Conservation (phyloP, 2,888 invertebrate species). For the Merodon equestris region DNA sequence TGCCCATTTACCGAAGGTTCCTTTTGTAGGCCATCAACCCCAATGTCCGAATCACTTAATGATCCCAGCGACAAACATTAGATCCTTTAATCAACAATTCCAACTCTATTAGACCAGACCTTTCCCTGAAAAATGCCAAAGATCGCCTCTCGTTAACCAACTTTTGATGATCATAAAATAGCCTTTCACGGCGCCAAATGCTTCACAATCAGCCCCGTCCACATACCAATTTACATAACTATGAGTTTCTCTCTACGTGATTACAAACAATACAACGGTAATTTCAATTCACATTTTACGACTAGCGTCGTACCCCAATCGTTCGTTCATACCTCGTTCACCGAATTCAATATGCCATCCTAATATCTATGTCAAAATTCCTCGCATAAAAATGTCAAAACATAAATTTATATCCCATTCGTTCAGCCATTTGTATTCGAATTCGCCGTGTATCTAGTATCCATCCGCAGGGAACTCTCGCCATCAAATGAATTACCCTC, state of each 20-base stretch:
- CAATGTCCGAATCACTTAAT: too few relatives aligned
- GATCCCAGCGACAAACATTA: too few relatives aligned
- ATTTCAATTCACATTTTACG: constrained; percentile 43
- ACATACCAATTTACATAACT: background rate
- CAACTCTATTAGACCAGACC: too few relatives aligned
- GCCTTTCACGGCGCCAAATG: too few relatives aligned
- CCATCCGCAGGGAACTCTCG: constrained; percentile 58
- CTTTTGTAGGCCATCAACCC: too few relatives aligned
- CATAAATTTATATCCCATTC: constrained; percentile 62
- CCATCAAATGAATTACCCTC: constrained; percentile 60
- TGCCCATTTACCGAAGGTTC: too few relatives aligned
- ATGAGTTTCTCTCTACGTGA: constrained; percentile 9
- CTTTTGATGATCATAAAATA: background rate
- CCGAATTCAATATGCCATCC: constrained; percentile 60
- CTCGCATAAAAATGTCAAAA: constrained; percentile 65
- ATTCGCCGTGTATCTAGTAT: constrained; percentile 21
- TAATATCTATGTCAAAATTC: constrained; percentile 63
- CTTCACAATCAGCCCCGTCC: too few relatives aligned
- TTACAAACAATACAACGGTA: constrained; percentile 29
- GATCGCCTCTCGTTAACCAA: too few relatives aligned
- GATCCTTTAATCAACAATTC: too few relatives aligned
- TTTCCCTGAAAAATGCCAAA: too few relatives aligned
- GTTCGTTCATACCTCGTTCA: constrained; percentile 38
- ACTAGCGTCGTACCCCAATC: constrained; percentile 2
- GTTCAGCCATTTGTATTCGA: constrained; percentile 49